Base-by-base conservation (phyloP, 2,797 vertebrate genomes). In the Chaetophractus vellerosus region DNA sequence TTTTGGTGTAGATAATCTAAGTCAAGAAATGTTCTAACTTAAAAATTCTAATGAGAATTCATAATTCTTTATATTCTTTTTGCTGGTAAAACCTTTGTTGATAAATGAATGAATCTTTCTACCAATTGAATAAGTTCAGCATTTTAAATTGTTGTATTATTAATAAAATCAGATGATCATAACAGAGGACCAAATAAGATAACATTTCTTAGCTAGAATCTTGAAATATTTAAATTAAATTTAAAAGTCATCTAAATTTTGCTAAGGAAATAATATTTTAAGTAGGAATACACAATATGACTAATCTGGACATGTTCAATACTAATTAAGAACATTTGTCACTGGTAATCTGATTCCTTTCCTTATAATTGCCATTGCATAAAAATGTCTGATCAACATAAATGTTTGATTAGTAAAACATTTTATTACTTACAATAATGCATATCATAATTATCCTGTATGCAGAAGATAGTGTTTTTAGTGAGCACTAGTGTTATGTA, bases 321-420 rank as follows among this genome's bases (percentile, higher is more conserved):
- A 59, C 84, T 96, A 97, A 97, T 97, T 95, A 95, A 97, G 57
- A 84, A 48, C 74, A 94, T 90, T 92, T 81, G 72, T 97, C 92
- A 97, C 31, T 79, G 38, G 85, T 95, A 98, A 98, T 88, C 92
- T 94, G 88, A 96, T 94, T 94, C 41, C 8, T 95, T 97, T 97
- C 85, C 76, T 91, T 94, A 55, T 94, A 97, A 96, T 95, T 95
- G 69, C 80, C n/a, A 84, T 33, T 75, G 61, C 61, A 95, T 96
- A 89, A 96, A 95, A 94, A 91, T 52, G 66, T 91, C 88, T 97
- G 94, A 97, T 96, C 75, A 95, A 96, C 90, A 95, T 96, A 95
- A 97, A 96, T 96, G 95, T 96, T 97, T 96, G 93, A 97, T 97
- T 96, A 96, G 82, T 91, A 97, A 96, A 96, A 94, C 76, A 95